A percentile compares a stretch with the other conserved stretches of the same genome.
Conservation (phyloP, 2,113 vertebrate genomes). For the Zapus hudsonius region DNA sequence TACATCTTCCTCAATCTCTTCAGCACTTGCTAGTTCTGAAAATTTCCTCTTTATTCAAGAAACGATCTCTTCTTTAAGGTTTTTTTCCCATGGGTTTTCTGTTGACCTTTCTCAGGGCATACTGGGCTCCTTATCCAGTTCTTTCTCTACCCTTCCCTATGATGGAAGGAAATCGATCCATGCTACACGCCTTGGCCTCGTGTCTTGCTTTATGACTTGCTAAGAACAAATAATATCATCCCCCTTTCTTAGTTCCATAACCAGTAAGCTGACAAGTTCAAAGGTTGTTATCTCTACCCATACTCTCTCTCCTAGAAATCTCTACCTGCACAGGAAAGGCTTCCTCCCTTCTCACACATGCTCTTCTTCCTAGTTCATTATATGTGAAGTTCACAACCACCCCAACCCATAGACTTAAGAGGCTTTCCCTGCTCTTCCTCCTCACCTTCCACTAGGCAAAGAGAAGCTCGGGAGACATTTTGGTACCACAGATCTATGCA, state of each 20-base stretch:
- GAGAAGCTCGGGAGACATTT: neutral
- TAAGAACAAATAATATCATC: neutral
- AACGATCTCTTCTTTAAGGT: neutral
- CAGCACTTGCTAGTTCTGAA: neutral
- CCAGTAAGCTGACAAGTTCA: neutral
- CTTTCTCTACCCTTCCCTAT: neutral
- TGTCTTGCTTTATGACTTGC: neutral
- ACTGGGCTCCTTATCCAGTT: neutral
- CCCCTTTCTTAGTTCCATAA: neutral
- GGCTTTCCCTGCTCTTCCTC: neutral
- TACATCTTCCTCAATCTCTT: neutral
- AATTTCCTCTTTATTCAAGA: neutral
- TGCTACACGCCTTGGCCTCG: rapidly evolving
- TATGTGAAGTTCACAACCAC: too few relatives aligned
- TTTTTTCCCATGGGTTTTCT: neutral
- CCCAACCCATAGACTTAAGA: neutral
- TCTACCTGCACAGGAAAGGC: neutral
- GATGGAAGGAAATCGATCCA: neutral
- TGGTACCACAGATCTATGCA: neutral
- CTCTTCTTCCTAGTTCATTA: neutral
- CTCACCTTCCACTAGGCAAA: neutral
- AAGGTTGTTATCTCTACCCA: neutral
- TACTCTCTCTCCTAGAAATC: neutral
- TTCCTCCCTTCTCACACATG: neutral
- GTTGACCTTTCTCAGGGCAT: neutral